Conservation (phyloP, 2,113 vertebrate species). For the Perca fluviatilis region DNA sequence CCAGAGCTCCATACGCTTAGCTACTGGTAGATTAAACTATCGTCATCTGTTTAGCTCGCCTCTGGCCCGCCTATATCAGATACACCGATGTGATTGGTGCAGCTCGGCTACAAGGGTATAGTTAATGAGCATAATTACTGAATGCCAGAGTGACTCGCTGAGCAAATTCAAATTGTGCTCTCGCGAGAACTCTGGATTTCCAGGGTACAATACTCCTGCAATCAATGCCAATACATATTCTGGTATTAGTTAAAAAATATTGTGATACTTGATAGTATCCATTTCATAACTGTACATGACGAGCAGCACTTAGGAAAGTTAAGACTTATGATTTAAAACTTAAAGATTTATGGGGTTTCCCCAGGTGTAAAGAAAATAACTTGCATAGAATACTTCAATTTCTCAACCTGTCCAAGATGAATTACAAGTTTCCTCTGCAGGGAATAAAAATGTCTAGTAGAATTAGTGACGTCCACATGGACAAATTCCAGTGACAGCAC, state of each 20-base stretch:
- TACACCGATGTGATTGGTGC: too few relatives aligned
- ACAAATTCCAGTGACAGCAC: background rate
- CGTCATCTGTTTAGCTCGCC: too few relatives aligned
- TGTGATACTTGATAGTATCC: background rate
- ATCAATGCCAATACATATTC: background rate
- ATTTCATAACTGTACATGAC: background rate
- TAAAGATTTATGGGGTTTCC: background rate
- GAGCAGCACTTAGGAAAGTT: background rate
- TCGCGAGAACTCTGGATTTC: too few relatives aligned
- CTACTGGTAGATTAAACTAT: too few relatives aligned
- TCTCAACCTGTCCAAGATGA: background rate
- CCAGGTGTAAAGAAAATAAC: slow-evolving; percentile 14
- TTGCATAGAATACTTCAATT: slow-evolving; percentile 23
- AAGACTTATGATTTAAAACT: background rate
- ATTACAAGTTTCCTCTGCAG: background rate
- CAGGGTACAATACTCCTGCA: background rate
- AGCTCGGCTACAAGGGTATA: too few relatives aligned
- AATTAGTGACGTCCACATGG: background rate
- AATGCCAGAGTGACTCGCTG: too few relatives aligned
- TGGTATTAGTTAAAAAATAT: background rate
- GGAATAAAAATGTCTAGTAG: slow-evolving; percentile 7
- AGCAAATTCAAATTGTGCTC: too few relatives aligned
- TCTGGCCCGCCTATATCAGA: too few relatives aligned
- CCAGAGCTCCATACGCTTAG: too few relatives aligned
- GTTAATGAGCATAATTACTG: too few relatives aligned